A percentile compares a stretch with the other conserved stretches of the same genome.
Evolutionary conservation across 2,797 vertebrate species (phyloP).

Genomic region (Sebastes goodei): DNA sequence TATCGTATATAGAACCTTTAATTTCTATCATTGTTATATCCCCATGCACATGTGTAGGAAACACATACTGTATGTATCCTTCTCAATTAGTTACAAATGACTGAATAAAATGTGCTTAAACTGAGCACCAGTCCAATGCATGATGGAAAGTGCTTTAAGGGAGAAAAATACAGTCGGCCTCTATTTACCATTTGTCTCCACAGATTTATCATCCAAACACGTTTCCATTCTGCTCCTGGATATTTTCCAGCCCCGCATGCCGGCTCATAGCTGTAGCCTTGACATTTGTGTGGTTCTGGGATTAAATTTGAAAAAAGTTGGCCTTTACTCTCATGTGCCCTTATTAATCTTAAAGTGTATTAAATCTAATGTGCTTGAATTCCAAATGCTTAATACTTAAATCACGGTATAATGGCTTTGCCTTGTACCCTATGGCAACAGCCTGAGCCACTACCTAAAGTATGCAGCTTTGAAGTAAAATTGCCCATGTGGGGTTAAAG

Average conservation of each 20-base stretch:
- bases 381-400: slow-evolving; percentile 39
- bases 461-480: slow-evolving; percentile 7
- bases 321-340: slow-evolving; percentile 43
- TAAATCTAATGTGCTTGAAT: slow-evolving; percentile 43
- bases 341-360: slow-evolving; percentile 57
- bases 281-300: slow-evolving; percentile 55
- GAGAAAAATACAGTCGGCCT: background rate
- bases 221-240: slow-evolving; percentile 29
- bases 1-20: too few relatives aligned
- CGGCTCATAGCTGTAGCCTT: slow-evolving; percentile 29
- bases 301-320: slow-evolving; percentile 63
- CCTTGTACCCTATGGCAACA: slow-evolving; percentile 6
- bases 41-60: background rate
- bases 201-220: slow-evolving; percentile 21
- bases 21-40: background rate
- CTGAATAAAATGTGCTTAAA: background rate
- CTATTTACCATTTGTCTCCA: slow-evolving; percentile 29
- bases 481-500: slow-evolving; percentile 2
- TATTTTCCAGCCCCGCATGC: slow-evolving; percentile 21
- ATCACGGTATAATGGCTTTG: slow-evolving; percentile 22
- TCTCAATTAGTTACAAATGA: background rate
- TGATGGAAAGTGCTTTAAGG: slow-evolving; percentile 5
- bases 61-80: background rate
- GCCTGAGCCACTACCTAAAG: slow-evolving; percentile 10
- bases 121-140: background rate